A percentile compares a stretch with the other conserved stretches of the same genome.
Conservation (phyloP, 2,113 vertebrate genomes). For the Crypturellus undulatus region DNA sequence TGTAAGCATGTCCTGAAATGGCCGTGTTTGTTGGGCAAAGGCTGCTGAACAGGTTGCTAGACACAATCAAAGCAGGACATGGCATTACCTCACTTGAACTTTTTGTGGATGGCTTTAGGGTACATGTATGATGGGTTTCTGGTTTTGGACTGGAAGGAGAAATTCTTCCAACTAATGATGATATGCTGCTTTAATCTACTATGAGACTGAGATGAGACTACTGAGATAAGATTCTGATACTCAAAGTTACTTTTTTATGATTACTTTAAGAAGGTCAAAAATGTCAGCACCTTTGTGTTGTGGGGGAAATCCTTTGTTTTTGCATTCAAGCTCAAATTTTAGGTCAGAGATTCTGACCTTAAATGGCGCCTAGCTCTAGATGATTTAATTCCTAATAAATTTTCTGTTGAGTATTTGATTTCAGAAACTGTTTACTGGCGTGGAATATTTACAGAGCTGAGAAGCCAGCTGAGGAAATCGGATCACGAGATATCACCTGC, state of each 20-base stretch:
- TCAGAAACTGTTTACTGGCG: neutral
- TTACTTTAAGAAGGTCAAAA: neutral
- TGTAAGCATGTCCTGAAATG: neutral
- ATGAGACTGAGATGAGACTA: neutral
- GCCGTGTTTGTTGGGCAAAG: neutral
- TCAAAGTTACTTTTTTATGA: neutral
- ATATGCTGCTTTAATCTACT: neutral
- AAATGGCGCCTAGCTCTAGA: neutral
- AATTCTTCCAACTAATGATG: neutral
- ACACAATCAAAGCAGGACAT: rapidly evolving
- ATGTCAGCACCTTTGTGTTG: neutral
- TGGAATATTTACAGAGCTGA: neutral
- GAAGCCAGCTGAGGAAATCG: neutral
- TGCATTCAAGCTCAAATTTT: neutral
- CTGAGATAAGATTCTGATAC: neutral
- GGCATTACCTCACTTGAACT: neutral
- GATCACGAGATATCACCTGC: neutral
- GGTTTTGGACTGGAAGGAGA: neutral
- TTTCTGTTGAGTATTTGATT: neutral
- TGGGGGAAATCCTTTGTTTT: neutral
- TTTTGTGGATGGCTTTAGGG: neutral
- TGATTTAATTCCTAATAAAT: neutral
- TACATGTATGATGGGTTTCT: rapidly evolving
- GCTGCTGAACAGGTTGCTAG: neutral
- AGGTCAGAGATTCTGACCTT: neutral